Evolutionary conservation across 2,888 invertebrate genomes (phyloP).

Genomic region (Cryptocephalus primarius): DNA sequence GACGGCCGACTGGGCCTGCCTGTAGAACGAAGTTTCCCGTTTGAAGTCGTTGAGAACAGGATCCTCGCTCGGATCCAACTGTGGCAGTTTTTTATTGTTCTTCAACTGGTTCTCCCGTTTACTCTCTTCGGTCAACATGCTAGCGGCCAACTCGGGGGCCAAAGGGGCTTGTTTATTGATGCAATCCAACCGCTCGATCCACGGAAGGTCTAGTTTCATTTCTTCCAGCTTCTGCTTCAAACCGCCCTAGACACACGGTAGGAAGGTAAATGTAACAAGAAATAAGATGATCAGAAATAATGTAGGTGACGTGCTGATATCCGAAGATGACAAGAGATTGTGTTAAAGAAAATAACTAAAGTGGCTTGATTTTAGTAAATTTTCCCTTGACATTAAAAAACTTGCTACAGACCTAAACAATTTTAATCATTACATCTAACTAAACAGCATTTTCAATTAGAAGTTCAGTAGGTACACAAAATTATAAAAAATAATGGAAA

Average conservation of each 20-base stretch:
- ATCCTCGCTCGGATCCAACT: constrained; percentile 56
- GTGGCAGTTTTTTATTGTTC: constrained; percentile 58
- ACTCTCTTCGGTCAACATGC: constrained; percentile 65
- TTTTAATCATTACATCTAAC: no score
- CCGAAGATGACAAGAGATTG: no score
- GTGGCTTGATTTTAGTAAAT: no score
- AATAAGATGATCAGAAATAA: no score
- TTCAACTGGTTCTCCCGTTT: constrained; percentile 52
- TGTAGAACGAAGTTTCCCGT: constrained; percentile 76
- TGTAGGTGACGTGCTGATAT: no score
- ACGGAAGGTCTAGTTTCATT: constrained; percentile 61
- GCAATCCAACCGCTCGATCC: constrained; percentile 80
- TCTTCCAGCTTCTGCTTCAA: constrained; percentile 61
- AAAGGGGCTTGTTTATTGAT: constrained; percentile 66
- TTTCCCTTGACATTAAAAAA: no score
- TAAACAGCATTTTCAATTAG: no score
- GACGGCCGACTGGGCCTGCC: constrained; percentile 81
- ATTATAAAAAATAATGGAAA: constrained; percentile 3
- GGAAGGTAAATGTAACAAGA: no score
- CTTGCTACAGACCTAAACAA: no score
- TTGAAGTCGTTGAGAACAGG: constrained; percentile 85
- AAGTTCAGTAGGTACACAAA: background rate
- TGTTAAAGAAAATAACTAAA: no score
- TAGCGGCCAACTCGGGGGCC: constrained; percentile 73
- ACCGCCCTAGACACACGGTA: constrained; percentile 36